Conservation (phyloP, 2,888 invertebrate species). For the Steinernema scapterisci region DNA sequence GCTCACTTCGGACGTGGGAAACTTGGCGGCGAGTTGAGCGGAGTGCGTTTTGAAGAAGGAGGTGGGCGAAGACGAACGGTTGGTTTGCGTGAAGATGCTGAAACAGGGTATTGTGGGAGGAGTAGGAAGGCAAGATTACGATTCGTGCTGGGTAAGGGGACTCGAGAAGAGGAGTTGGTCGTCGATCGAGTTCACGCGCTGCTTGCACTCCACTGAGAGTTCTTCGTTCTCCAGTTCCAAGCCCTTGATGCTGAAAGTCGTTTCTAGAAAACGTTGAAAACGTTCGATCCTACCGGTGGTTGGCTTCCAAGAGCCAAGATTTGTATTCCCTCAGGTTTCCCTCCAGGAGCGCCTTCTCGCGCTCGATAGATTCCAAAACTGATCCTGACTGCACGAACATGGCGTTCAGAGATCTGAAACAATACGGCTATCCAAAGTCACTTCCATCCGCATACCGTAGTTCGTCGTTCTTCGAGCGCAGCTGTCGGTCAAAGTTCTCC, state of each 20-base stretch:
- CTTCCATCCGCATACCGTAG: neutral
- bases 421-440: neutral
- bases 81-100: neutral
- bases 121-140: neutral
- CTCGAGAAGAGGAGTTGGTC: constrained; percentile 13
- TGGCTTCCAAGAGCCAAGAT: constrained; percentile 12
- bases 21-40: constrained; percentile 18
- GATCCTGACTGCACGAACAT: constrained; percentile 23
- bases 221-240: constrained; percentile 21
- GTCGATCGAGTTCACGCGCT: constrained; percentile 3
- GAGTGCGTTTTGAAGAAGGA: constrained; percentile 24
- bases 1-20: neutral
- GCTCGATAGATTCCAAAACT: constrained; percentile 5
- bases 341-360: constrained; percentile 25
- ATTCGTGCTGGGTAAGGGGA: neutral
- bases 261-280: neutral
- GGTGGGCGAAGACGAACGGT: neutral
- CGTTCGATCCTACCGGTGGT: neutral
- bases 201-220: neutral
- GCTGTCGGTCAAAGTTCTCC: constrained; percentile 26
- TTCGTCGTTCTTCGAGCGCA: constrained; percentile 24
- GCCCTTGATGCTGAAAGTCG: constrained; percentile 19
- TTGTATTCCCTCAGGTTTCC: constrained; percentile 23
- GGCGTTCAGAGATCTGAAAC: neutral
- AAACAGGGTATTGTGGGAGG: neutral